Evolutionary conservation across 2,888 invertebrate genomes (phyloP).

Genomic region (Drosophila mulleri): DNA sequence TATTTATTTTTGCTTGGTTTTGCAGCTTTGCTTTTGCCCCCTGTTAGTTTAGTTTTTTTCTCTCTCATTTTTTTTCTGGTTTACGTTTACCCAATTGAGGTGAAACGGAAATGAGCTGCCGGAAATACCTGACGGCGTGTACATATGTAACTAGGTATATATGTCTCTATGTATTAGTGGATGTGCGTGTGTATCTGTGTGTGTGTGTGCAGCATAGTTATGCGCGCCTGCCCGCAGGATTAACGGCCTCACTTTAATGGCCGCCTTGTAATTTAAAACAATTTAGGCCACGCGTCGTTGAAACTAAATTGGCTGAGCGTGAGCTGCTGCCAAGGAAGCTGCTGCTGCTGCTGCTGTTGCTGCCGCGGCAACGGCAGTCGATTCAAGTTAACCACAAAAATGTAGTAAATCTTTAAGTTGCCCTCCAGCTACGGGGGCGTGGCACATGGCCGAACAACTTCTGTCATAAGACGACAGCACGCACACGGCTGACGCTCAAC

Average conservation of each 20-base stretch:
- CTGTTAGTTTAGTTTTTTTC: slow-evolving; percentile 26
- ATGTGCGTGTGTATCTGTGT: slow-evolving; percentile 21
- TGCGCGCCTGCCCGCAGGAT: slow-evolving; percentile 49
- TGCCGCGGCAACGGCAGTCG: not conserved
- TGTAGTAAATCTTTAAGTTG: slow-evolving; percentile 37
- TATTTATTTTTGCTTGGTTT: slow-evolving; percentile 61
- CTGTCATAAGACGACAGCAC: slow-evolving; percentile 56
- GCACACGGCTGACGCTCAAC: slow-evolving; percentile 36
- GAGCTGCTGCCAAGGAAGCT: slow-evolving; percentile 32
- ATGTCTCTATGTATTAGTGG: slow-evolving; percentile 20
- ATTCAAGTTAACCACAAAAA: slow-evolving; percentile 22
- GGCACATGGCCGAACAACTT: slow-evolving; percentile 54
- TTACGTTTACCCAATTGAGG: slow-evolving; percentile 74
- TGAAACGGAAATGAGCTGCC: slow-evolving; percentile 81
- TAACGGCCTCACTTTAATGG: slow-evolving; percentile 60
- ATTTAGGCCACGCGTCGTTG: slow-evolving; percentile 73
- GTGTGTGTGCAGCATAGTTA: slow-evolving; percentile 36
- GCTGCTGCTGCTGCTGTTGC: slow-evolving; percentile 8
- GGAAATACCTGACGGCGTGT: slow-evolving; percentile 75
- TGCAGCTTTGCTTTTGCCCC: slow-evolving; percentile 46
- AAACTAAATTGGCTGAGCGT: slow-evolving; percentile 54
- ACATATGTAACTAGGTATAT: slow-evolving; percentile 51
- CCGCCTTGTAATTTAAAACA: slow-evolving; percentile 77
- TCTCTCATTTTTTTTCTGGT: slow-evolving; percentile 39
- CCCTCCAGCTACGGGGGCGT: slow-evolving; percentile 32